These are phyloP conservation scores for Brotula barbata DNA, from an alignment of 2,797 vertebrate species.

Conservation along the genomic window DNA sequence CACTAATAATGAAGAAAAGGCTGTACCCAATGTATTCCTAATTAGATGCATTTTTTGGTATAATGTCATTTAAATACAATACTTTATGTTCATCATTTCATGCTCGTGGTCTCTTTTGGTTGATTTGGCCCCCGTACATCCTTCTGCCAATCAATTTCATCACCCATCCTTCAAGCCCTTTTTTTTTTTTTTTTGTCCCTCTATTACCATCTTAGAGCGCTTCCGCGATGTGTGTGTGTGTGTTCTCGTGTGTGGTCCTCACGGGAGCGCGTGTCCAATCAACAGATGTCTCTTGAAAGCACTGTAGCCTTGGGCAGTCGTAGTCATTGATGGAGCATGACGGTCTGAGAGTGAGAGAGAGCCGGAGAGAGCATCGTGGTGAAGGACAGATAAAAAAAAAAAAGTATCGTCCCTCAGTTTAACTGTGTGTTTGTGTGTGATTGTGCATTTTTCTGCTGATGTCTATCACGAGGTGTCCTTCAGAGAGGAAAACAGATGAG, in stretches of 20 bases:
- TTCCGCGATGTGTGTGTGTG: not conserved
- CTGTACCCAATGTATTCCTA: too few species aligned
- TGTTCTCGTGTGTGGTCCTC: slow-evolving; percentile 9
- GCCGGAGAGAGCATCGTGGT: not conserved
- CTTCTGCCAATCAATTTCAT: not conserved
- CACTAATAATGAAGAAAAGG: too few species aligned
- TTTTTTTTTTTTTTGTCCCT: not conserved
- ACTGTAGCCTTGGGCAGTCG: slow-evolving; percentile 3
- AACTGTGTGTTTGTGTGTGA: not conserved
- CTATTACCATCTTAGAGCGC: not conserved
- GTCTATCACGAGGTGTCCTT: slow-evolving; percentile 5
- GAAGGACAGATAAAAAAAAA: slow-evolving; percentile 7
- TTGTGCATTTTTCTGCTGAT: slow-evolving; percentile 3
- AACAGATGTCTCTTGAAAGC: slow-evolving; percentile 33
- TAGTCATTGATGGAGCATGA: slow-evolving; percentile 33
- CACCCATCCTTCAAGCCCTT: not conserved
- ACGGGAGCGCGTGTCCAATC: slow-evolving; percentile 15
- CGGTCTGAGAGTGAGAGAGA: slow-evolving; percentile 4
- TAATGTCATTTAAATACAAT: too few species aligned
- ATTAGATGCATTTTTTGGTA: too few species aligned
- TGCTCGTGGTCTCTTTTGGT: too few species aligned
- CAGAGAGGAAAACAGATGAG: not conserved
- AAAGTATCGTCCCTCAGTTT: not conserved
- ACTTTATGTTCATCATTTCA: too few species aligned
- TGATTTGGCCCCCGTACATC: too few species aligned